Evolutionary conservation across 2,797 vertebrate genomes (phyloP).

Genomic region (Knipowitschia caucasica): DNA sequence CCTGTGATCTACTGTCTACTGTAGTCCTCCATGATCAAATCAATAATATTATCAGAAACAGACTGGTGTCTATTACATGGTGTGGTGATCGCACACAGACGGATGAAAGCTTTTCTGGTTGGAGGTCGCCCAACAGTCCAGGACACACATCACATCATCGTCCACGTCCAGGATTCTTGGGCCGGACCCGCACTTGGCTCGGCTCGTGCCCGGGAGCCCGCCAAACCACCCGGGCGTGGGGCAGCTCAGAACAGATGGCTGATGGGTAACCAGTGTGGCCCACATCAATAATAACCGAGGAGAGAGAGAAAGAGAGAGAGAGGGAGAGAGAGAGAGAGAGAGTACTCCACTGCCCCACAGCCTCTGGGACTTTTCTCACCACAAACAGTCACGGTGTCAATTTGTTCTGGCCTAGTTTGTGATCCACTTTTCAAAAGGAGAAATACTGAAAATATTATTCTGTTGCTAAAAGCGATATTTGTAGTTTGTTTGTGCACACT

Average conservation of each 20-base stretch:
- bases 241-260: constrained; percentile 68
- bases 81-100: constrained; percentile 16
- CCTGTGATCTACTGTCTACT: too few relatives aligned
- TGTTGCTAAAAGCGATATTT: not conserved
- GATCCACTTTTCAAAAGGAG: not conserved
- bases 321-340: not conserved
- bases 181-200: constrained; percentile 50
- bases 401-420: constrained; percentile 1
- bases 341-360: constrained; percentile 38
- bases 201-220: constrained; percentile 35
- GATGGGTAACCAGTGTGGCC: constrained; percentile 55
- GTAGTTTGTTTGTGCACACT: too few relatives aligned
- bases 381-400: constrained; percentile 30
- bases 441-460: not conserved
- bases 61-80: not conserved
- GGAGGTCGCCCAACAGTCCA: constrained; percentile 33
- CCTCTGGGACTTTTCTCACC: constrained; percentile 39
- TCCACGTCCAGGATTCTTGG: constrained; percentile 38
- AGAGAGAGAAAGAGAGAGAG: constrained; percentile 4
- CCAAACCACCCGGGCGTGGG: constrained; percentile 37
- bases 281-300: constrained; percentile 71
- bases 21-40: too few relatives aligned
- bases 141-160: constrained; percentile 18
- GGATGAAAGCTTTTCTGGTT: constrained; percentile 41
- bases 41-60: too few relatives aligned